These are phyloP conservation scores for Poeciliopsis turrubarensis DNA, from an alignment of 2,113 vertebrate genomes.

Conservation along the genomic window DNA sequence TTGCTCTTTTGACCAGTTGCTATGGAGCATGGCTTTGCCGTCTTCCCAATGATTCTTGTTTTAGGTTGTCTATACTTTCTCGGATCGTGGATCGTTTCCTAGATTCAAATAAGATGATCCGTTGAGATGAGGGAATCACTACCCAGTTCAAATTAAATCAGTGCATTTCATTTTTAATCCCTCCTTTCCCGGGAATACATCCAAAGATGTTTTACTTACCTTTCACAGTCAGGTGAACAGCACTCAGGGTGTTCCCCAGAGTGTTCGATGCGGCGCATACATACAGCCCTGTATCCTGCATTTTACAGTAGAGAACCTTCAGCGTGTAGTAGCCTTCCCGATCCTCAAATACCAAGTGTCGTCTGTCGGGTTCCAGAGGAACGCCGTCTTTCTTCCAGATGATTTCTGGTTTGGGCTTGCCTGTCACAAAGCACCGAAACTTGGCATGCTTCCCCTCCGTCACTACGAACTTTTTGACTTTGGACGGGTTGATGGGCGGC, in stretches of 20 bases:
- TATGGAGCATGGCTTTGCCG: neutral
- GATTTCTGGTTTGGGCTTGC: conserved; percentile 96
- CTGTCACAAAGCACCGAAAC: conserved; percentile 93
- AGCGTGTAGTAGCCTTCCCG: conserved; percentile 94
- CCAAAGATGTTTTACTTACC: conserved; percentile 79
- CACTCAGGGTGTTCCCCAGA: conserved; percentile 91
- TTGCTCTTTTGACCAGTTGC: neutral
- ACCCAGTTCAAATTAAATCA: neutral
- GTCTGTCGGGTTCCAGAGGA: conserved; percentile 78
- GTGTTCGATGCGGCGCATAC: conserved; percentile 91
- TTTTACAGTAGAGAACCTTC: conserved; percentile 95
- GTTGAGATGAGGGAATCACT: neutral
- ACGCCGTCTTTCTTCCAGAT: conserved; percentile 92
- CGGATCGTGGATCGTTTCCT: neutral
- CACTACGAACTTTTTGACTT: conserved; percentile 87
- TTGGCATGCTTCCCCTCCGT: conserved; percentile 94
- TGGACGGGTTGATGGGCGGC: conserved; percentile 56
- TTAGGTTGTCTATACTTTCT: neutral
- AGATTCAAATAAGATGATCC: neutral
- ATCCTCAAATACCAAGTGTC: conserved; percentile 92
- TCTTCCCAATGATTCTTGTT: neutral
- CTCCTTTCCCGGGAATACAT: neutral
- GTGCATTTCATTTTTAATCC: neutral
- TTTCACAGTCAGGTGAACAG: conserved; percentile 91
- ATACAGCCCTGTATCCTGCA: conserved; percentile 90